Evolutionary conservation across 2,888 invertebrate genomes (phyloP).

Genomic region (Caradrina clavipalpis): DNA sequence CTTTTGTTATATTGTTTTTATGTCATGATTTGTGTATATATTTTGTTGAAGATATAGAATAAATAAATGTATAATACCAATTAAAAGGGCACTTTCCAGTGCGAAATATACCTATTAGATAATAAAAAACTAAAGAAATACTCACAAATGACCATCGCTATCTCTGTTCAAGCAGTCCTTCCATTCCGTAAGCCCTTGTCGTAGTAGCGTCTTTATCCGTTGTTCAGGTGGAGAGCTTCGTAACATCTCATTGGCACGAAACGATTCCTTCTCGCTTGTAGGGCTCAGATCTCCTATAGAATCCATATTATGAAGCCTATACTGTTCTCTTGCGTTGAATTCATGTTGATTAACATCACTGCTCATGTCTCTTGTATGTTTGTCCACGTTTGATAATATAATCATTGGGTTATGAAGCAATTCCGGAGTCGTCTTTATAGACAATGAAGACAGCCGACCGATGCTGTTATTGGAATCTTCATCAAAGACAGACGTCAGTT

Average conservation of each 20-base stretch:
- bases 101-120: neutral
- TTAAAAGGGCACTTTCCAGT: too few species aligned
- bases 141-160: conserved; percentile 82
- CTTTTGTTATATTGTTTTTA: too few species aligned
- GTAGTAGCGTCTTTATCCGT: conserved; percentile 69
- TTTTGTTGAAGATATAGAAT: too few species aligned
- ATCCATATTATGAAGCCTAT: conserved; percentile 75
- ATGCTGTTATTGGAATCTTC: conserved; percentile 76
- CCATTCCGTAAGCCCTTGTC: conserved; percentile 78
- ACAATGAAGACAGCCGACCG: conserved; percentile 70
- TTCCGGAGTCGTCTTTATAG: conserved; percentile 57
- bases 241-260: conserved; percentile 35
- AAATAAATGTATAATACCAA: neutral
- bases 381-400: conserved; percentile 55
- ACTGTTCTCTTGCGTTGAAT: conserved; percentile 43
- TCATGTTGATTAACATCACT: conserved; percentile 63
- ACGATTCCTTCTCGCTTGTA: neutral
- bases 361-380: conserved; percentile 54
- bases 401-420: conserved; percentile 62
- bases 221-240: conserved; percentile 17
- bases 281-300: conserved; percentile 30
- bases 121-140: conserved; percentile 55
- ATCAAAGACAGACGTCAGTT: conserved; percentile 60
- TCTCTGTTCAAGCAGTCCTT: conserved; percentile 73
- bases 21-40: too few species aligned